These are phyloP conservation scores for Pilophorus perplexus DNA, from an alignment of 2,888 invertebrate species.

Conservation along the genomic window DNA sequence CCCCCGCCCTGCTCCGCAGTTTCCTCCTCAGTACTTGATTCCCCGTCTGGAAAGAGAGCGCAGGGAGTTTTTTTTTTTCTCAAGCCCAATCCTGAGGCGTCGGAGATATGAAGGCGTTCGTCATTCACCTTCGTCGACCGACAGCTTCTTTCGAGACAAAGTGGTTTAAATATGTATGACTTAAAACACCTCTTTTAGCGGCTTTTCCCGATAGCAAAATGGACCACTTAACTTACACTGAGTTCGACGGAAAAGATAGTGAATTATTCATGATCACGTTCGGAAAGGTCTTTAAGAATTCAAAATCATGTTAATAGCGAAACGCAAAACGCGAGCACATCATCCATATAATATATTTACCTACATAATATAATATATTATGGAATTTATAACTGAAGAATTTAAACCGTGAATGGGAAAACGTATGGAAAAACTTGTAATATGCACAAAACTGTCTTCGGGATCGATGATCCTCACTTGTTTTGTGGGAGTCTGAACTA, in stretches of 20 bases:
- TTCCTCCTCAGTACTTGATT: not conserved
- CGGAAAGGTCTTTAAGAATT: no score
- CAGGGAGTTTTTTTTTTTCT: not conserved
- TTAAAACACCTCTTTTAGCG: not conserved
- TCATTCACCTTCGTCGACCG: not conserved
- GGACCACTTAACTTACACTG: slow-evolving; percentile 23
- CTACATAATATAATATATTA: no score
- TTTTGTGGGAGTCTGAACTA: no score
- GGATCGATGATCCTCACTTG: no score
- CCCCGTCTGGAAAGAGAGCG: not conserved
- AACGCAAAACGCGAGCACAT: no score
- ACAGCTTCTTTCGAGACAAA: not conserved
- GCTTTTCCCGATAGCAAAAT: not conserved
- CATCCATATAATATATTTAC: no score
- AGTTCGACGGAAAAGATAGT: slow-evolving; percentile 10
- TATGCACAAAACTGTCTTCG: no score
- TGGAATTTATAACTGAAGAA: no score
- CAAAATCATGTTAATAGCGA: no score
- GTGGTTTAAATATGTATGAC: not conserved
- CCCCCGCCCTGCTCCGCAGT: not conserved
- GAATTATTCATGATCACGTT: slow-evolving; percentile 15
- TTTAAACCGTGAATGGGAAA: no score
- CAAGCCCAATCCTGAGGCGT: not conserved
- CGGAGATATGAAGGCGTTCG: not conserved
- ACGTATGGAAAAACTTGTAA: no score